Conservation (phyloP, 2,797 vertebrate species). For the Peromyscus nudipes region DNA sequence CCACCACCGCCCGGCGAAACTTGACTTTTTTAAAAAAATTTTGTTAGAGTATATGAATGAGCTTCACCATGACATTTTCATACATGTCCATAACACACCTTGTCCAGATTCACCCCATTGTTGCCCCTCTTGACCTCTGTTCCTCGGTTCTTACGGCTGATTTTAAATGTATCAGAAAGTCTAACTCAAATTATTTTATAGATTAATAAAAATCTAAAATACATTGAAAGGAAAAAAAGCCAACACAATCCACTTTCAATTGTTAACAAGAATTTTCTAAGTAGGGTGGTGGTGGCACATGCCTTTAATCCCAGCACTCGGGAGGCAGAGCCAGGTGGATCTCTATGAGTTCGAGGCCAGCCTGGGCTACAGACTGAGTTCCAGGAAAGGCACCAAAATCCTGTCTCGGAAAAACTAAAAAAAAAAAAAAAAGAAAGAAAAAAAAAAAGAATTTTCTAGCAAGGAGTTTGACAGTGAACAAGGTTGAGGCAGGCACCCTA, state of each 20-base stretch:
- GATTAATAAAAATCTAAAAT: slow-evolving; percentile 35
- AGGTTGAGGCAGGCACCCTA: neutral
- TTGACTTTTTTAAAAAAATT: neutral
- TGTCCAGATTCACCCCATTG: neutral
- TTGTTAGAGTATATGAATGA: neutral
- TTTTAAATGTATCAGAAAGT: slow-evolving; percentile 18
- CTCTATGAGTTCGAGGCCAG: too few relatives aligned
- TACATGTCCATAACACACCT: neutral
- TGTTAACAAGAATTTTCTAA: neutral
- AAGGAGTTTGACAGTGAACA: neutral
- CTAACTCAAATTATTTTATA: neutral
- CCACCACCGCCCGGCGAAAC: too few relatives aligned
- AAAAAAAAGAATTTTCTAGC: neutral
- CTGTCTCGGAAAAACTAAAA: too few relatives aligned
- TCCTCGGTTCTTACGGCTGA: neutral
- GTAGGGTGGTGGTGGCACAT: too few relatives aligned
- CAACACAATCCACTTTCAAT: neutral
- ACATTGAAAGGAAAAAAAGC: slow-evolving; percentile 29
- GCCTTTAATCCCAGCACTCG: too few relatives aligned
- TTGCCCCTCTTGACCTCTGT: neutral
- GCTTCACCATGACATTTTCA: neutral
- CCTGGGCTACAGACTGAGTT: too few relatives aligned
- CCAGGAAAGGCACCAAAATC: too few relatives aligned
- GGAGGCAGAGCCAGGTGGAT: too few relatives aligned
- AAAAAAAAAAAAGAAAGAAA: neutral